phyloP scores from a whole-genome alignment of 2,888 invertebrate genomes.

The Sialis fuliginosa region DNA sequence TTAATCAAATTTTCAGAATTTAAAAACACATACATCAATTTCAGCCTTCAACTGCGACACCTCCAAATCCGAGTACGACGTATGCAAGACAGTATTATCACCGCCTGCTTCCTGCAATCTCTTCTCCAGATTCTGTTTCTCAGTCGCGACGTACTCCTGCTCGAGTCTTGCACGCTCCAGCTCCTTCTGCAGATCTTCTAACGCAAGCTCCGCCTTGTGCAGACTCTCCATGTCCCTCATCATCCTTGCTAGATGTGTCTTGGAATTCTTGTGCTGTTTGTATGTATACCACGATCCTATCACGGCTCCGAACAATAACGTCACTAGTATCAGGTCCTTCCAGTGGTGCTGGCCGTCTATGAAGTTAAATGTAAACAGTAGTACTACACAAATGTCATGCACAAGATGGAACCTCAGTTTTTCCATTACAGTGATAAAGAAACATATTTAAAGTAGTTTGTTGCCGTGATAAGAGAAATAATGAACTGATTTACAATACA shows the following conservation, averaged over 20 bases:
- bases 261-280: constrained; percentile 75
- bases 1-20: no score
- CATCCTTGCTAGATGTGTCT: constrained; percentile 76
- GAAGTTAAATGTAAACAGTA: constrained; percentile 5
- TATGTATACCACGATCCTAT: constrained; percentile 85
- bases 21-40: constrained; percentile 43
- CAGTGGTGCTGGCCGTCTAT: constrained; percentile 29
- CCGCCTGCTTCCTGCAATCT: constrained; percentile 60
- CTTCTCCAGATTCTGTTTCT: constrained; percentile 67
- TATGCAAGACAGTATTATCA: constrained; percentile 38
- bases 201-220: constrained; percentile 72
- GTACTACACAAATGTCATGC: background rate
- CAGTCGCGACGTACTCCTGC: constrained; percentile 62
- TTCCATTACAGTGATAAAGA: no score
- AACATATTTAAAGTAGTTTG: no score
- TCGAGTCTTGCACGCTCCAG: constrained; percentile 69
- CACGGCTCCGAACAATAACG: constrained; percentile 65
- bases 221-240: constrained; percentile 86
- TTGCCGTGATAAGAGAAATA: no score
- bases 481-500: no score
- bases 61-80: constrained; percentile 65
- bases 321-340: constrained; percentile 80
- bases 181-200: constrained; percentile 71
- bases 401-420: no score
- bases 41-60: constrained; percentile 66